phyloP scores from a whole-genome alignment of 2,888 invertebrate genomes.

The Troides helena region DNA sequence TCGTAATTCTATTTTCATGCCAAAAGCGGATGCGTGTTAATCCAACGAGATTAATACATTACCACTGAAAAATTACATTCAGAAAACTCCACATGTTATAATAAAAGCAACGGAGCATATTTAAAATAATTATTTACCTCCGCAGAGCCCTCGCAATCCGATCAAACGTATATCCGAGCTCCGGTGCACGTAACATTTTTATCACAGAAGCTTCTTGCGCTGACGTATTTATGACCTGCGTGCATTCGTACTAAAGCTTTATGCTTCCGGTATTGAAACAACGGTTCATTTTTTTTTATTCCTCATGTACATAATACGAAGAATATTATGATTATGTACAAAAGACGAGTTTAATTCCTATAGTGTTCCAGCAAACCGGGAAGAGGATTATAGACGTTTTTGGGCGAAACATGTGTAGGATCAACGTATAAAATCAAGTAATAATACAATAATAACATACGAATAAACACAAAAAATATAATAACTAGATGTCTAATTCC shows the following conservation, averaged over 20 bases:
- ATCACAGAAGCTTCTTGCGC: slow-evolving; percentile 17
- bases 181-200: slow-evolving; percentile 22
- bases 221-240: slow-evolving; percentile 27
- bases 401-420: too few relatives aligned
- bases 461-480: too few relatives aligned
- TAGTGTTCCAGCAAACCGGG: too few relatives aligned
- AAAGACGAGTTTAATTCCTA: too few relatives aligned
- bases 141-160: slow-evolving; percentile 8
- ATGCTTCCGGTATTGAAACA: slow-evolving; percentile 16
- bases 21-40: not conserved
- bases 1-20: not conserved
- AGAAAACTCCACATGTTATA: not conserved
- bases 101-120: slow-evolving; percentile 12
- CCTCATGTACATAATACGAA: not conserved
- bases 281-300: slow-evolving; percentile 6
- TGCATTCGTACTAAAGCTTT: slow-evolving; percentile 22
- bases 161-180: slow-evolving; percentile 20
- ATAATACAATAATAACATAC: too few relatives aligned
- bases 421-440: too few relatives aligned
- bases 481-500: too few relatives aligned
- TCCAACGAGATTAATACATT: slow-evolving; percentile 1
- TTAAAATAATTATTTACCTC: slow-evolving; percentile 20
- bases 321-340: too few relatives aligned
- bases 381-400: too few relatives aligned
- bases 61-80: not conserved